Evolutionary conservation across 1,140 invertebrate species (phyloP).

Genomic region (Caenorhabditis briggsae): DNA sequence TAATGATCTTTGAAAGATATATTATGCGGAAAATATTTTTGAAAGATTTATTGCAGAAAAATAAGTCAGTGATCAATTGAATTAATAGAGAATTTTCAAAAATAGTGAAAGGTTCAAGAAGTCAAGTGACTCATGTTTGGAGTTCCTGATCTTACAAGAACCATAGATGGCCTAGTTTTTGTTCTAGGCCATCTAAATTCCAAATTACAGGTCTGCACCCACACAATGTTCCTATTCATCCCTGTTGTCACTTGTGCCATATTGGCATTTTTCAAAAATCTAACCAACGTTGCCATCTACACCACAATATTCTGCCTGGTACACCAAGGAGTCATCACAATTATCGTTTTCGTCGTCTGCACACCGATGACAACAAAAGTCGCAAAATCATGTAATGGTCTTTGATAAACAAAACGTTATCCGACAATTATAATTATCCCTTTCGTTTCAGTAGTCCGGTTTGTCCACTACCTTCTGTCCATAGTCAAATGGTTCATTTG

Average conservation of each 20-base stretch:
- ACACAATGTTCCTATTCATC: neutral
- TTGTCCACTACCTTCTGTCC: neutral
- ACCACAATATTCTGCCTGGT: conserved; percentile 1
- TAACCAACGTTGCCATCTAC: conserved; percentile 1
- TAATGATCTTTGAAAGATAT: neutral
- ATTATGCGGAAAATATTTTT: neutral
- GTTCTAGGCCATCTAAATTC: too few species aligned
- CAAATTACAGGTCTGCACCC: conserved; percentile 23
- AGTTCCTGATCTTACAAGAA: too few species aligned
- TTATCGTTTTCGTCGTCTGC: conserved; percentile 11
- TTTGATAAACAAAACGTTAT: neutral
- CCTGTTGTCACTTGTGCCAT: conserved; percentile 4
- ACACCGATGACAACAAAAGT: conserved; percentile 5
- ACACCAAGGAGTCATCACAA: conserved; percentile 21
- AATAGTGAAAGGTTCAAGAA: too few species aligned
- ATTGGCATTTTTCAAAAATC: neutral
- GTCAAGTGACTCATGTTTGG: too few species aligned
- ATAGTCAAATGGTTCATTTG: neutral
- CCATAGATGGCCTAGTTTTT: too few species aligned
- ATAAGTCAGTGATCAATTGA: neutral
- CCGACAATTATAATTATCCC: neutral
- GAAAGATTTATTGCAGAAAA: neutral
- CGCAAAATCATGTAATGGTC: conserved; percentile 19
- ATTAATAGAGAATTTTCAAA: too few species aligned
- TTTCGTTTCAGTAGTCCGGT: conserved; percentile 34